These are phyloP conservation scores for Lepus timidus DNA, from an alignment of 2,113 vertebrate species.

Conservation along the genomic window DNA sequence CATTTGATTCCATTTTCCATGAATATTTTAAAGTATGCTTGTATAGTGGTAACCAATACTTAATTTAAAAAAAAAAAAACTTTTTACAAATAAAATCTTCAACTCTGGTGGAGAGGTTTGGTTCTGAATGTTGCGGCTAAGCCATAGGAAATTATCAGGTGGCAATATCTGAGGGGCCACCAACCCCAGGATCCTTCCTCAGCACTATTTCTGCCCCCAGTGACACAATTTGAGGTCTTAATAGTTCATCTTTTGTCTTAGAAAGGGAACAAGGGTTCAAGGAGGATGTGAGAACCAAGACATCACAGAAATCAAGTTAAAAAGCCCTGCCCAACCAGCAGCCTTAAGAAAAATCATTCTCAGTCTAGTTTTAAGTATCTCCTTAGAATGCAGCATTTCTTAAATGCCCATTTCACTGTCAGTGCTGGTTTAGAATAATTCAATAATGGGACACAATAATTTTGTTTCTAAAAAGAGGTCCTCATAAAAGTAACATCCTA, in stretches of 20 bases:
- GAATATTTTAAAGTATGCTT: too few relatives aligned
- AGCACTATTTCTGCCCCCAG: not conserved
- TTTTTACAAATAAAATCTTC: conserved; percentile 41
- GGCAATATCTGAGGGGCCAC: not conserved
- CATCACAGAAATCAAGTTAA: not conserved
- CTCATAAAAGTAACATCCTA: not conserved
- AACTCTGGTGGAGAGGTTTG: not conserved
- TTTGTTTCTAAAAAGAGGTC: conserved; percentile 31
- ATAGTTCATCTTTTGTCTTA: not conserved
- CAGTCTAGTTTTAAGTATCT: conserved; percentile 1
- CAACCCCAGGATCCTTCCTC: not conserved
- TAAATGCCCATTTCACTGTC: not conserved
- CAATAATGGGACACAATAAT: not conserved
- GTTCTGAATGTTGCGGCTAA: not conserved
- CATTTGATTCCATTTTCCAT: too few relatives aligned
- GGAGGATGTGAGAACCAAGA: not conserved
- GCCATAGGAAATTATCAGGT: not conserved
- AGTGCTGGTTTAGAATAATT: not conserved
- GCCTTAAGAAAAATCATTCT: conserved; percentile 21
- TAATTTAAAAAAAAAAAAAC: not conserved
- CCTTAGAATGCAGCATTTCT: not conserved
- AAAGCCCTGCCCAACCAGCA: not conserved
- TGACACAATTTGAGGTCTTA: not conserved
- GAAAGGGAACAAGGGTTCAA: not conserved
- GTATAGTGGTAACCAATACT: not conserved